A percentile compares a stretch with the other conserved stretches of the same genome.
Evolutionary conservation across 2,888 invertebrate species (phyloP).

Genomic region (Chrysopilus asiliformis): DNA sequence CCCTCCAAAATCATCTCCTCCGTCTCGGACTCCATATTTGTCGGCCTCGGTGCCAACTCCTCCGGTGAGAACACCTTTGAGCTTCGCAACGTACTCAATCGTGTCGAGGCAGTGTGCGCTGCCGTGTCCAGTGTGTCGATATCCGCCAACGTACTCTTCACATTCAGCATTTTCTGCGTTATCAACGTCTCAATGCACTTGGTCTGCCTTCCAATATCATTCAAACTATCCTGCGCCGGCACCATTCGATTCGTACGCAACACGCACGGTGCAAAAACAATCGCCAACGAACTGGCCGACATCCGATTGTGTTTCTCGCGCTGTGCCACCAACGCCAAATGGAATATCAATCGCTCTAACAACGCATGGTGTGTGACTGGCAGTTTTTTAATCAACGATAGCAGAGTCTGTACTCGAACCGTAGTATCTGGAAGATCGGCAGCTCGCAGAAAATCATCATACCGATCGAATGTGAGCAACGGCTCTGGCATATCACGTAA

Average conservation of each 20-base stretch:
- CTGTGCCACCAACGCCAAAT: constrained; percentile 75
- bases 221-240: constrained; percentile 83
- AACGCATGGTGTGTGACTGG: constrained; percentile 81
- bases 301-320: constrained; percentile 82
- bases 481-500: constrained; percentile 90
- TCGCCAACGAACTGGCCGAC: constrained; percentile 82
- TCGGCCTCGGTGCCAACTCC: constrained; percentile 24
- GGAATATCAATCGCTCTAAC: constrained; percentile 84
- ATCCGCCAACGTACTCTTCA: constrained; percentile 74
- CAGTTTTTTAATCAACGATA: constrained; percentile 75
- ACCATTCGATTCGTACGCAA: constrained; percentile 74
- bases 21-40: constrained; percentile 40
- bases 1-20: constrained; percentile 64
- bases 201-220: constrained; percentile 80
- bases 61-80: constrained; percentile 51
- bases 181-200: constrained; percentile 84
- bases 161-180: constrained; percentile 69
- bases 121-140: constrained; percentile 83
- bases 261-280: constrained; percentile 91
- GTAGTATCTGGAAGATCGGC: constrained; percentile 68
- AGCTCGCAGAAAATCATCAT: constrained; percentile 86
- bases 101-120: constrained; percentile 67
- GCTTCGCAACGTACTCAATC: constrained; percentile 62
- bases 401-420: constrained; percentile 73
- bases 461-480: constrained; percentile 80